These are phyloP conservation scores for Neolamprologus variostigma DNA, from an alignment of 2,113 vertebrate species.

Conservation along the genomic window DNA sequence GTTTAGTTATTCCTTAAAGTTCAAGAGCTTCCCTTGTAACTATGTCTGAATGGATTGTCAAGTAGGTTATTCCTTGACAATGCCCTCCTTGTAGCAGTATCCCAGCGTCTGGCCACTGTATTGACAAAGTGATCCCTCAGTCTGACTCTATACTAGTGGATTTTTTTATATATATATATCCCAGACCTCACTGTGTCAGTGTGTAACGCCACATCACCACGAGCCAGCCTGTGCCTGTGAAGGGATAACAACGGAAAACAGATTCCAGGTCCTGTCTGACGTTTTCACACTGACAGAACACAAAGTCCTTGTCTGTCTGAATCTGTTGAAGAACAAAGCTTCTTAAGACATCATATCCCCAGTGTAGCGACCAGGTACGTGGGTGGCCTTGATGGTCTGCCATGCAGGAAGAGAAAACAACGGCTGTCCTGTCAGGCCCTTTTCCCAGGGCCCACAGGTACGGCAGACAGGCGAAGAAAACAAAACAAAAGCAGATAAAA, in stretches of 20 bases:
- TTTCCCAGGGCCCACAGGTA: not conserved
- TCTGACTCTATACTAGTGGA: not conserved
- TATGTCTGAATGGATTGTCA: not conserved
- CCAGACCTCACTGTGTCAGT: not conserved
- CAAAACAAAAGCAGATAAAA: not conserved
- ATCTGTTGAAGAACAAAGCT: conserved; percentile 31
- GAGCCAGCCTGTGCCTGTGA: conserved; percentile 21
- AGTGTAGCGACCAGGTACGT: conserved; percentile 19
- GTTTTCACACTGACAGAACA: conserved; percentile 42
- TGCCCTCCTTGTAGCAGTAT: not conserved
- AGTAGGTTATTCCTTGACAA: not conserved
- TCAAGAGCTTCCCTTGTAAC: not conserved
- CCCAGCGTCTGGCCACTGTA: not conserved
- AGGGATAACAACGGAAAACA: conserved; percentile 29
- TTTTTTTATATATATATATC: not conserved
- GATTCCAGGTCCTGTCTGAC: conserved; percentile 36
- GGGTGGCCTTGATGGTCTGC: conserved; percentile 48
- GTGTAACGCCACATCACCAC: conserved; percentile 1
- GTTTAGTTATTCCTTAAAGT: not conserved
- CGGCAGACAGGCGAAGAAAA: not conserved
- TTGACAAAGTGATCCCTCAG: conserved; percentile 8
- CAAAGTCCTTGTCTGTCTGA: conserved; percentile 46
- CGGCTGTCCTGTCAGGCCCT: conserved; percentile 25
- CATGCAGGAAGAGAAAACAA: conserved; percentile 44
- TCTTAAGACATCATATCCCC: conserved; percentile 34